These are phyloP conservation scores for Perccottus glenii DNA, from an alignment of 2,113 vertebrate genomes.

Conservation along the genomic window DNA sequence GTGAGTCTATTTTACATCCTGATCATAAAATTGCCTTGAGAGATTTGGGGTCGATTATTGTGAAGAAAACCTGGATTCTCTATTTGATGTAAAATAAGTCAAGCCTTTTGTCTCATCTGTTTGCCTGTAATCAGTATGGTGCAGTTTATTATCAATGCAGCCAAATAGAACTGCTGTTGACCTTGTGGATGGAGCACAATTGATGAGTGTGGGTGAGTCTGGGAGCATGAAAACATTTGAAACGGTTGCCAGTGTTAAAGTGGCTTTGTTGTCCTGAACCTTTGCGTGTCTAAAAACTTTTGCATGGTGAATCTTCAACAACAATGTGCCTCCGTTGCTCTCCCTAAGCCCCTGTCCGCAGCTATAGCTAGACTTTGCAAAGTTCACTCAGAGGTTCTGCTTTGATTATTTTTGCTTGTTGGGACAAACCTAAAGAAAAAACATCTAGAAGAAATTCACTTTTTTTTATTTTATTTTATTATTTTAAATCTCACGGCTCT, in stretches of 20 bases:
- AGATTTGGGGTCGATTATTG: constrained; percentile 12
- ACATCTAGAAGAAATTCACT: constrained; percentile 20
- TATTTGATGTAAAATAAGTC: background rate
- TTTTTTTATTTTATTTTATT: constrained; percentile 1
- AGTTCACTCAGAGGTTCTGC: constrained; percentile 68
- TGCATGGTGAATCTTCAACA: constrained; percentile 57
- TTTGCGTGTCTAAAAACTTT: constrained; percentile 62
- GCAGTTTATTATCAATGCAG: constrained; percentile 10
- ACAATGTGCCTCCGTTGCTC: constrained; percentile 44
- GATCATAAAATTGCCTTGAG: background rate
- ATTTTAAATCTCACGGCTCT: constrained; percentile 14
- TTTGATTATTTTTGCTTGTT: constrained; percentile 49
- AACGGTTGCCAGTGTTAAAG: constrained; percentile 39
- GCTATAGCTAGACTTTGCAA: constrained; percentile 42
- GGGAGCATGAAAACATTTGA: constrained; percentile 35
- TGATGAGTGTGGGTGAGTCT: constrained; percentile 22
- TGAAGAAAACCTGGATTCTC: too few relatives aligned
- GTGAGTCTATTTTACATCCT: background rate
- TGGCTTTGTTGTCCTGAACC: constrained; percentile 55
- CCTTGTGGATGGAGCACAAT: constrained; percentile 13
- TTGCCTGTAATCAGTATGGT: background rate
- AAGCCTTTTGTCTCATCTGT: background rate
- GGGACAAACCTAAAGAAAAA: constrained; percentile 13
- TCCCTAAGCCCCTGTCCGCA: constrained; percentile 43
- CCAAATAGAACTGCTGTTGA: constrained; percentile 6